Conservation (phyloP, 2,888 invertebrate genomes). For the Lordiphosa fenestrarum region DNA sequence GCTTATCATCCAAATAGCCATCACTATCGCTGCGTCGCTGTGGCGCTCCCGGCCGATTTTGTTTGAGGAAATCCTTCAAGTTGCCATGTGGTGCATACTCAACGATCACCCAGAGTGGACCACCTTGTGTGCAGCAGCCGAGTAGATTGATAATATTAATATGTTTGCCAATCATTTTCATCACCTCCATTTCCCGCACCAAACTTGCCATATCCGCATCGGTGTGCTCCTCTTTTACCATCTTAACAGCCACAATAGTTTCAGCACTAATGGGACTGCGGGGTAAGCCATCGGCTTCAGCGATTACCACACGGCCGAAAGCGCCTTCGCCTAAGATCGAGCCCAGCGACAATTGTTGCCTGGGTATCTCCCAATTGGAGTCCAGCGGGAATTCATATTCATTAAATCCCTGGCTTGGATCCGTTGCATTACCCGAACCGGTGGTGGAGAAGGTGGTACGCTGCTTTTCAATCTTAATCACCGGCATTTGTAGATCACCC, state of each 20-base stretch:
- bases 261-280: slow-evolving; percentile 74
- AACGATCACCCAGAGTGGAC: slow-evolving; percentile 92
- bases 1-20: slow-evolving; percentile 64
- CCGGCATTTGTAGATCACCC: slow-evolving; percentile 85
- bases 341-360: slow-evolving; percentile 89
- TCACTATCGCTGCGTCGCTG: slow-evolving; percentile 68
- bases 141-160: slow-evolving; percentile 98
- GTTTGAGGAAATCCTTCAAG: slow-evolving; percentile 94
- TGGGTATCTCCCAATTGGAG: slow-evolving; percentile 95
- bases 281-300: slow-evolving; percentile 85
- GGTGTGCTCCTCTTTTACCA: slow-evolving; percentile 98
- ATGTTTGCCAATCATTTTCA: slow-evolving; percentile 99
- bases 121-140: slow-evolving; percentile 97
- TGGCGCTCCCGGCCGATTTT: slow-evolving; percentile 82
- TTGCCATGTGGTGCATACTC: slow-evolving; percentile 96
- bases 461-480: slow-evolving; percentile 95
- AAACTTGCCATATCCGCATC: slow-evolving; percentile 98
- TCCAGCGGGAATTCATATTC: slow-evolving; percentile 98
- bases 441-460: slow-evolving; percentile 86
- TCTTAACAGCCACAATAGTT: slow-evolving; percentile 96
- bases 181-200: slow-evolving; percentile 99
- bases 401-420: slow-evolving; percentile 86
- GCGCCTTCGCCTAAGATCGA: slow-evolving; percentile 97
- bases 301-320: slow-evolving; percentile 98
- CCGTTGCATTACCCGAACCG: slow-evolving; percentile 80